Evolutionary conservation across 2,797 vertebrate genomes (phyloP), one percentile per base, ranked within the genome.

Genomic region (Australoheros facetus): DNA sequence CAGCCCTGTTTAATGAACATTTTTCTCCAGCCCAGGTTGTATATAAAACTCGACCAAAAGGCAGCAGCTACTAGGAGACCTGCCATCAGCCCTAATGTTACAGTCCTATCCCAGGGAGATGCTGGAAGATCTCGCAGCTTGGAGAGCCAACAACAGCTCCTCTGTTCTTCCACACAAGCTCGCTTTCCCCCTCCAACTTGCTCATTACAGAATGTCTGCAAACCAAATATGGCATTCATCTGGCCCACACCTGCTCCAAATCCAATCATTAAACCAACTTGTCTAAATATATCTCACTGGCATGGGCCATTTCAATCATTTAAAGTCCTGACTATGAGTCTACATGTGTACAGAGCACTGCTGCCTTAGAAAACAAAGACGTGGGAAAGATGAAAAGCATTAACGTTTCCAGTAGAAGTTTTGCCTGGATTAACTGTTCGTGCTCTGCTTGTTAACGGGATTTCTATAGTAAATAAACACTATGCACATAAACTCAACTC

Each of bases 161-260:
- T 93, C 91, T 92, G 91, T 93, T 94, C 93, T 62, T 82, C 77
- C 79, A 76, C 39, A 64, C 4, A 11, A 89, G 80, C 87, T 82
- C 60, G 1, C 82, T 82, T 80, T 86, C 69, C 83, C 82, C 73
- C 85, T 85, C 79, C 71, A 79, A 84, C 85, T 51, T 51, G 77
- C 90, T 92, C 89, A 88, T 92, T 94, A 94, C 92, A 78, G 83
- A 86, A 92, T 80, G 87, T 93, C 92, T 93, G 83, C 83, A 79
- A 90, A 87, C 92, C 90, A 92, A 93, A 93, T 92, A 92, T 83
- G 90, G 90, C 81, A 75, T 85, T 93, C 92, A 94, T 94, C 92
- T 93, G 93, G 93, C 89, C 84, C 86, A 90, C 92, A 92, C 90
- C 93, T 94, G 93, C 90, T 90, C 86, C 81, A 86, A 89, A 94